Evolutionary conservation across 1,140 invertebrate species (phyloP), one percentile per base, ranked within the genome.

Genomic region (Macrocentrus cingulum): DNA sequence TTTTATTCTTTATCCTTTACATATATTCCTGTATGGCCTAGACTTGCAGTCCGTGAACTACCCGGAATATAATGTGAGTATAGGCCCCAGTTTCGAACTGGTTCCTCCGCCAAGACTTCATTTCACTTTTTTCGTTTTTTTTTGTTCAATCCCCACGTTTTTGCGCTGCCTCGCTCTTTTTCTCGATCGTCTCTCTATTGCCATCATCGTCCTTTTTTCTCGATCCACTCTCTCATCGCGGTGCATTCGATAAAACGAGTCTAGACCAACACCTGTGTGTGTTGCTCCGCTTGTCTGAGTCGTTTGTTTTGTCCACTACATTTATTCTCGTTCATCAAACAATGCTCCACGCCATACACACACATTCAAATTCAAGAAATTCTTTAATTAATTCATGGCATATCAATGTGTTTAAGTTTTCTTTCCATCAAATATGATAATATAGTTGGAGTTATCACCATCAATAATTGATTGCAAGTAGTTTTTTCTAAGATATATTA

Each of bases 221-320:
- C 20, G n/a, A n/a, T n/a, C n/a, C n/a, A n/a, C n/a, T 48, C 55
- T 20, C 56, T 56, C 36, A 52, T 39, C 36, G 22, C 56, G 44
- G n/a, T 51, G 58, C 60, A 52, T 59, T 23, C 54, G 56, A 69
- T 66, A 72, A 70, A 69, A 39, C 65, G 67, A 69, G 70, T 72
- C 71, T 74, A 74, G 71, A 74, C 71, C 67, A 64, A 70, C 71
- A 74, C 71, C 70, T 74, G 71, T 74, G 64, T 68, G 46, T 57
- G 32, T 61, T 46, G 61, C 59, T 66, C 65, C 62, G 61, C 61
- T 64, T 45, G 16, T 49, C 25, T 6, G 11, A 13, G 23, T 22
- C 54, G 41, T 49, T 61, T 65, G 58, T 56, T 61, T 63, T 59
- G 56, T 45, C 8, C 13, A 55, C 53, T 55, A 39, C 23, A 29